Conservation (phyloP, 2,113 vertebrate genomes). For the Myiozetetes cayanensis region DNA sequence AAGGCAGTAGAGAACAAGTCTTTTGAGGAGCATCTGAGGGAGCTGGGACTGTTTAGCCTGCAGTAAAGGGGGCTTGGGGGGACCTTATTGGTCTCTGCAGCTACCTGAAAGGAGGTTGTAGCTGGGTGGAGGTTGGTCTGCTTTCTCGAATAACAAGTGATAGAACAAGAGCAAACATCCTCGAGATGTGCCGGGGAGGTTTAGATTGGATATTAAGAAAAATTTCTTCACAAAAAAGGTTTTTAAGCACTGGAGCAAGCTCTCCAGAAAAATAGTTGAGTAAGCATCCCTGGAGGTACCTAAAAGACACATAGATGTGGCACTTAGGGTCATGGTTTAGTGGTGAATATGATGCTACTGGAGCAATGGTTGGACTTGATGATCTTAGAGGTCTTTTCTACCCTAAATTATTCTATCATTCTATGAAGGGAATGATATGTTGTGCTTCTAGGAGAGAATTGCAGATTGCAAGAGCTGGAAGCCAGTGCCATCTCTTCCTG, state of each 20-base stretch:
- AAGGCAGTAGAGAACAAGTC: not conserved
- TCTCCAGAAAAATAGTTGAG: not conserved
- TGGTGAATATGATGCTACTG: not conserved
- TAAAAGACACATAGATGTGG: not conserved
- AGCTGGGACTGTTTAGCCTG: not conserved
- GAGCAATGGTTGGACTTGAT: not conserved
- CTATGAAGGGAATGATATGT: accelerated
- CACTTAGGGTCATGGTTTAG: not conserved
- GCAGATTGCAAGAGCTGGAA: not conserved
- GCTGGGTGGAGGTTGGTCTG: not conserved
- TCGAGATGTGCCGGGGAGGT: not conserved
- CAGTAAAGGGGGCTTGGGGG: not conserved
- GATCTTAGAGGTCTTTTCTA: not conserved
- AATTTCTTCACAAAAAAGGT: not conserved
- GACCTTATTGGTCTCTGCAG: not conserved
- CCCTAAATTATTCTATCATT: not conserved
- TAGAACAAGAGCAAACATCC: not conserved
- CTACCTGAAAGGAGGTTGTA: not conserved
- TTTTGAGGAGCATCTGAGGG: not conserved
- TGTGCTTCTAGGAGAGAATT: not conserved
- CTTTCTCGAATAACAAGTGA: not conserved
- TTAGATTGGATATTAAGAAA: not conserved
- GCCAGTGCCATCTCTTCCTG: not conserved
- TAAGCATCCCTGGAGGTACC: not conserved
- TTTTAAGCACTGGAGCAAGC: not conserved